A percentile compares a stretch with the other conserved stretches of the same genome.
phyloP scores from a whole-genome alignment of 2,797 vertebrate genomes.

The Diplodus puntazzo region DNA sequence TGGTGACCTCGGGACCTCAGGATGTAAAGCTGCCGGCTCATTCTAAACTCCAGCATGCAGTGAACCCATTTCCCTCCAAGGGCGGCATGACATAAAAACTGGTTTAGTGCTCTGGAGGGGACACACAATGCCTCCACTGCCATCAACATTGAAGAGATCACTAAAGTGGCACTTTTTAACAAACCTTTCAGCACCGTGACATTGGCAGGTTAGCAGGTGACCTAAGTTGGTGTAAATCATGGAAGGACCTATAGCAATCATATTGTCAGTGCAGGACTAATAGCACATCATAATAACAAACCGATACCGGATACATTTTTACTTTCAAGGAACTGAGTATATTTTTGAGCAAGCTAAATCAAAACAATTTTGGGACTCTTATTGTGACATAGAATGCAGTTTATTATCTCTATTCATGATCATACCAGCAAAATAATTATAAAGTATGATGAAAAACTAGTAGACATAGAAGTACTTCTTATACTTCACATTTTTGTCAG shows the following conservation, averaged over 20 bases:
- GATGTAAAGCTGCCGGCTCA: constrained; percentile 72
- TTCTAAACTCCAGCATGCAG: constrained; percentile 59
- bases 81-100: constrained; percentile 44
- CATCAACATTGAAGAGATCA: constrained; percentile 41
- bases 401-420: neutral
- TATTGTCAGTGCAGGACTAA: neutral
- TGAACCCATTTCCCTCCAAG: constrained; percentile 54
- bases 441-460: neutral
- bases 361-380: neutral
- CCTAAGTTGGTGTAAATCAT: constrained; percentile 24
- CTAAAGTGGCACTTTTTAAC: constrained; percentile 50
- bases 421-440: neutral
- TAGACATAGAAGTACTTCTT: neutral
- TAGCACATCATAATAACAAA: neutral
- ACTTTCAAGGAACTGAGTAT: neutral
- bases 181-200: constrained; percentile 48
- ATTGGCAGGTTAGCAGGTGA: constrained; percentile 51
- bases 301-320: neutral
- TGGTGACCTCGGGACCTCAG: constrained; percentile 74
- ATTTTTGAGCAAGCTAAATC: no score
- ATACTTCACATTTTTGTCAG: neutral
- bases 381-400: neutral
- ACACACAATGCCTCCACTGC: constrained; percentile 12
- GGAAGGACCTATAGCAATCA: neutral
- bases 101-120: constrained; percentile 49